Percentiles rank a stretch among this genome's conserved stretches.
Conservation (phyloP, 2,797 vertebrate species). For the Lutjanus campechanus region DNA sequence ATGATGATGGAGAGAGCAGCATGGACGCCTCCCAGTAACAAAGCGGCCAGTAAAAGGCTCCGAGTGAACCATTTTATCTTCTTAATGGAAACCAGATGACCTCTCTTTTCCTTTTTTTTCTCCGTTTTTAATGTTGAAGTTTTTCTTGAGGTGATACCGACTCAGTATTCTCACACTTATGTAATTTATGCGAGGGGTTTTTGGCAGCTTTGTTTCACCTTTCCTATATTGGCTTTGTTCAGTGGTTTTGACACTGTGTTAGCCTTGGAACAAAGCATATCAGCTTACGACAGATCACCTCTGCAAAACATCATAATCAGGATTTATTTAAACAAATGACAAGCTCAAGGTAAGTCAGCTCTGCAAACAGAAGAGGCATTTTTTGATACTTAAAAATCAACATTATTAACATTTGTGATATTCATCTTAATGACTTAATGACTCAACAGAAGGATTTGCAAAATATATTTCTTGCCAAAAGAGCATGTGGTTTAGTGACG, state of each 20-base stretch:
- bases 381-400: conserved; percentile 7
- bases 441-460: neutral
- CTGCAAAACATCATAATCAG: conserved; percentile 15
- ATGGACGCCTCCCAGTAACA: conserved; percentile 95
- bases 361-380: neutral
- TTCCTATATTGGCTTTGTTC: conserved; percentile 41
- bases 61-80: conserved; percentile 99
- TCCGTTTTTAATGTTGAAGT: conserved; percentile 91
- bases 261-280: conserved; percentile 32
- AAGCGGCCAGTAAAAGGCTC: conserved; percentile 96
- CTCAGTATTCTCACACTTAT: conserved; percentile 75
- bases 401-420: neutral
- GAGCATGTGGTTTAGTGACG: neutral
- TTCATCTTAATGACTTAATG: neutral
- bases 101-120: conserved; percentile 76
- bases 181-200: conserved; percentile 73
- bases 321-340: conserved; percentile 15
- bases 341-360: conserved; percentile 2
- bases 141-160: conserved; percentile 87
- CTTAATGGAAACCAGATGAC: conserved; percentile 99
- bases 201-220: conserved; percentile 68
- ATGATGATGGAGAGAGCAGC: conserved; percentile 95
- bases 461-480: neutral
- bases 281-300: conserved; percentile 10
- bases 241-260: conserved; percentile 34